A percentile compares a stretch with the other conserved stretches of the same genome.
phyloP scores from a whole-genome alignment of 2,797 vertebrate species.

The Pteronotus mesoamericanus region DNA sequence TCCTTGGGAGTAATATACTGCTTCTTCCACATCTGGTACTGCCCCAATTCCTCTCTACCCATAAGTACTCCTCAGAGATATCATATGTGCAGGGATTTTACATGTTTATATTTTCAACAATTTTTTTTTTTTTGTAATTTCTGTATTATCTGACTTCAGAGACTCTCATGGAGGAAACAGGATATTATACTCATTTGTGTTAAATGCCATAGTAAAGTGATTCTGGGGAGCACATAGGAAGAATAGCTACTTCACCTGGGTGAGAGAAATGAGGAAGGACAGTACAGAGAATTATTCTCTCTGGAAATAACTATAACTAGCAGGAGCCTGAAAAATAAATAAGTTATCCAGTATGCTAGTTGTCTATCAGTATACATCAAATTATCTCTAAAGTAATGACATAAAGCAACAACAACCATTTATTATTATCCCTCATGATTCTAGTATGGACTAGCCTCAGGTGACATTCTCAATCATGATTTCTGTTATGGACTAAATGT shows the following conservation, averaged over 20 bases:
- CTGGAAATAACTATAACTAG: not conserved
- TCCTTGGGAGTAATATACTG: not conserved
- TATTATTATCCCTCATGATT: not conserved
- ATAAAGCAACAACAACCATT: not conserved
- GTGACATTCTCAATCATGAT: not conserved
- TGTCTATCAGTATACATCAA: not conserved
- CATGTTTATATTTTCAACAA: not conserved
- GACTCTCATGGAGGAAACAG: not conserved
- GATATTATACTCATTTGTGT: not conserved
- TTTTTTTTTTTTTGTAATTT: not conserved
- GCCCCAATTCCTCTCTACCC: not conserved
- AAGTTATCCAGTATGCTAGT: not conserved
- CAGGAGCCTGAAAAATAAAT: not conserved
- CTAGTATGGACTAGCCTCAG: not conserved
- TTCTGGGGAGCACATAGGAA: not conserved
- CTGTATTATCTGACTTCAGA: not conserved
- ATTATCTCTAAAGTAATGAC: not conserved
- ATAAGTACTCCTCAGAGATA: not conserved
- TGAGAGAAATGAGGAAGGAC: not conserved
- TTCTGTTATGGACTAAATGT: not conserved
- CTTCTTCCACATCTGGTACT: not conserved
- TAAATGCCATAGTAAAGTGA: not conserved
- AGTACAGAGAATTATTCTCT: not conserved
- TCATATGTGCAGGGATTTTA: not conserved
- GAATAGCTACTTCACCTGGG: not conserved